A percentile compares a stretch with the other conserved stretches of the same genome.
Conservation (phyloP, 2,797 vertebrate genomes). For the Valencia hispanica region DNA sequence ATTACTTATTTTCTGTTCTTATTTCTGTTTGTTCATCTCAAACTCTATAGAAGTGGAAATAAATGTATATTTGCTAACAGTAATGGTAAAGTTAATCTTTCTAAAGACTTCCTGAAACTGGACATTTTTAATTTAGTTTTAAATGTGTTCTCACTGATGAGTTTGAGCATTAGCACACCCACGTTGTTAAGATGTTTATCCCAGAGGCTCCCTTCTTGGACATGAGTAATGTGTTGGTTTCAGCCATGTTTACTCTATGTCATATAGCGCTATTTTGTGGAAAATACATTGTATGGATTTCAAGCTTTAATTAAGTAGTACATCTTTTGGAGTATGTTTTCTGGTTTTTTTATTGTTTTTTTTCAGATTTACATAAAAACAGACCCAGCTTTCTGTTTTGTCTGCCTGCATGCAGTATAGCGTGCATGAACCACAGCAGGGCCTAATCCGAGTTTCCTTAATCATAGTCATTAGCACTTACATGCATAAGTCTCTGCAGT, state of each 20-base stretch:
- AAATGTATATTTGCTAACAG: neutral
- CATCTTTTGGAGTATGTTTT: slow-evolving; percentile 64
- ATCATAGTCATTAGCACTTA: slow-evolving; percentile 76
- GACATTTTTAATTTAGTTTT: slow-evolving; percentile 27
- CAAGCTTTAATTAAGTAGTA: slow-evolving; percentile 53
- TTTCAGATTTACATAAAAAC: slow-evolving; percentile 60
- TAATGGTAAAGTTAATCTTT: neutral
- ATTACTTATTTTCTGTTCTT: neutral
- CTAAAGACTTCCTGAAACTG: neutral
- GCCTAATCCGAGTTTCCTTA: slow-evolving; percentile 70
- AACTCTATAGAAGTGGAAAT: neutral
- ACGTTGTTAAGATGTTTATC: slow-evolving; percentile 60
- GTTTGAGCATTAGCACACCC: slow-evolving; percentile 33
- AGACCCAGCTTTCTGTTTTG: slow-evolving; percentile 49
- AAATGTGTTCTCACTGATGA: slow-evolving; percentile 32
- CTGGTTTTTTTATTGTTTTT: slow-evolving; percentile 43
- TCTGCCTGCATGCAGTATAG: slow-evolving; percentile 11
- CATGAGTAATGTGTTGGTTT: slow-evolving; percentile 70
- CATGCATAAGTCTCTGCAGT: slow-evolving; percentile 54
- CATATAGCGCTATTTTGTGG: slow-evolving; percentile 61
- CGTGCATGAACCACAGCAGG: slow-evolving; percentile 65
- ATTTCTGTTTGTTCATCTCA: neutral
- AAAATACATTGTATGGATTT: slow-evolving; percentile 57
- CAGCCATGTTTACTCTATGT: slow-evolving; percentile 47
- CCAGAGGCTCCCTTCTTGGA: slow-evolving; percentile 43